Conservation (phyloP, 2,113 vertebrate species). For the Microtus pennsylvanicus region DNA sequence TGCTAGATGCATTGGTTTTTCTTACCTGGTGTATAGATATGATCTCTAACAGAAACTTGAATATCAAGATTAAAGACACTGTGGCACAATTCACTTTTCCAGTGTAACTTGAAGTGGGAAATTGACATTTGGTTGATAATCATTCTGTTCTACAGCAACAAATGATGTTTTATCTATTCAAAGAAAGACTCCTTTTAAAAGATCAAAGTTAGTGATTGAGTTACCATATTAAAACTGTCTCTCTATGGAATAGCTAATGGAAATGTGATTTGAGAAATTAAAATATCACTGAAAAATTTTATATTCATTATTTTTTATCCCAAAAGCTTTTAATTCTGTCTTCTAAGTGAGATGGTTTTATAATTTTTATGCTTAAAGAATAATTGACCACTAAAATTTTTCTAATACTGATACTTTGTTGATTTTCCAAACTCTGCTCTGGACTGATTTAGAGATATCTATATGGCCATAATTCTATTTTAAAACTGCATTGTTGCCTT, state of each 20-base stretch:
- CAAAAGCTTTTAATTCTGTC: not conserved
- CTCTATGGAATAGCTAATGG: not conserved
- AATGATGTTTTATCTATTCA: not conserved
- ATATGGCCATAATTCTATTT: not conserved
- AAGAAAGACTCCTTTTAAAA: not conserved
- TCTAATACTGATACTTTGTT: not conserved
- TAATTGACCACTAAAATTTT: not conserved
- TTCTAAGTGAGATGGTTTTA: too few relatives aligned
- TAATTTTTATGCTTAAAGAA: too few relatives aligned
- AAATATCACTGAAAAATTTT: not conserved
- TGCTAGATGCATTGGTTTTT: not conserved
- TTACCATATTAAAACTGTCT: not conserved
- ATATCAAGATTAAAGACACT: not conserved
- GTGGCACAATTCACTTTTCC: not conserved
- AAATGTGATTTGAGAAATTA: slow-evolving; percentile 1
- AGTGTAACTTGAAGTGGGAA: not conserved
- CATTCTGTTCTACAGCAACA: not conserved
- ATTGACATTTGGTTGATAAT: not conserved
- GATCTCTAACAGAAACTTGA: not conserved
- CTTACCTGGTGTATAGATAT: not conserved
- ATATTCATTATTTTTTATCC: not conserved
- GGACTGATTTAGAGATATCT: not conserved
- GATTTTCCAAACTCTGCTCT: not conserved
- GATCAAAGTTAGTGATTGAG: not conserved
- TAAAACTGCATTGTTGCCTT: not conserved